These are phyloP conservation scores for Drosophila stalkeri DNA, from an alignment of 2,888 invertebrate genomes.

Conservation along the genomic window DNA sequence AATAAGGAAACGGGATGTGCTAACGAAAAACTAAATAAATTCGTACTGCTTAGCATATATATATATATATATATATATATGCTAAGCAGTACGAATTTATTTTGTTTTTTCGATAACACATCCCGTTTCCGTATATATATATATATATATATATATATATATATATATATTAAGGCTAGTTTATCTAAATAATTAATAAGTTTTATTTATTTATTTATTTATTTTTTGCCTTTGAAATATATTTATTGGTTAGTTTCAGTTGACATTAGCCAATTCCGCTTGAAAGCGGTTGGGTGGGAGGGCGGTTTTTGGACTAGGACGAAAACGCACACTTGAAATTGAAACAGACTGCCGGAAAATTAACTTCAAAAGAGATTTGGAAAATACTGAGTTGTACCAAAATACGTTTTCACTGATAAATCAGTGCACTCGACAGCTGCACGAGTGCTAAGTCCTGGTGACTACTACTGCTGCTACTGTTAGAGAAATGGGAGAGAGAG, in stretches of 20 bases:
- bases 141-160: too few relatives aligned
- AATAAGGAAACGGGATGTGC: too few relatives aligned
- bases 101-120: too few relatives aligned
- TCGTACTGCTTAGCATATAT: too few relatives aligned
- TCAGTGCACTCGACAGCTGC: slow-evolving; percentile 69
- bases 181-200: neutral
- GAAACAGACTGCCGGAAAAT: slow-evolving; percentile 80
- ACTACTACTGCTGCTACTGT: slow-evolving; percentile 10
- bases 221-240: slow-evolving; percentile 1
- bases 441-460: slow-evolving; percentile 59
- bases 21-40: too few relatives aligned
- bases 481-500: slow-evolving; percentile 14
- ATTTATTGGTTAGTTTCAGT: neutral
- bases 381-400: slow-evolving; percentile 56
- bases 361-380: slow-evolving; percentile 72
- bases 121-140: too few relatives aligned
- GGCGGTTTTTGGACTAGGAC: neutral
- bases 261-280: slow-evolving; percentile 11
- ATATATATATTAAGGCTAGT: neutral
- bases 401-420: slow-evolving; percentile 64
- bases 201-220: too few relatives aligned
- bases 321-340: slow-evolving; percentile 62
- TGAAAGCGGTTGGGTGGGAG: slow-evolving; percentile 19
- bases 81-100: too few relatives aligned
- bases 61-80: too few relatives aligned